phyloP scores from a whole-genome alignment of 2,113 vertebrate species.

The Antennarius striatus region DNA sequence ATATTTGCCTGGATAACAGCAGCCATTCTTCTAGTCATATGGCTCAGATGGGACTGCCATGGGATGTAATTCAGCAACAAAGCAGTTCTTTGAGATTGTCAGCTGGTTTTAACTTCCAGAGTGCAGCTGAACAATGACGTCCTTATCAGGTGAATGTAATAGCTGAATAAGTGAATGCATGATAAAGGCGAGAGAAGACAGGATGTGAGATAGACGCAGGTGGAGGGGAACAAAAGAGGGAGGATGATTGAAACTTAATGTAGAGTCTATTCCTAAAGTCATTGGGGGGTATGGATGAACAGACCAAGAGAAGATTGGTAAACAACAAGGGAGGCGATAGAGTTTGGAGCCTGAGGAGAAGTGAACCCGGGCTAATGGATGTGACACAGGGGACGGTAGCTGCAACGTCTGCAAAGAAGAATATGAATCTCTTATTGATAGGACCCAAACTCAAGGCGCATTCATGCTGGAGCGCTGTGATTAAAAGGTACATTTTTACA shows the following conservation, averaged over 20 bases:
- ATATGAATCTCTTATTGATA: constrained; percentile 37
- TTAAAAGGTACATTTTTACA: constrained; percentile 25
- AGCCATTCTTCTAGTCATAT: background rate
- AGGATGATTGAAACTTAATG: constrained; percentile 42
- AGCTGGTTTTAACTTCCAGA: background rate
- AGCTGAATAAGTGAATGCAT: constrained; percentile 10
- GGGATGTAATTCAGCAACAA: background rate
- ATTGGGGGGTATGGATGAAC: constrained; percentile 49
- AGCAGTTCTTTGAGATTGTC: too few species aligned
- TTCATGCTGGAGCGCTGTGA: constrained; percentile 12
- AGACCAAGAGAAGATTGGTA: constrained; percentile 41
- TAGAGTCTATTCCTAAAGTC: constrained; percentile 50
- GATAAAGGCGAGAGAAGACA: constrained; percentile 28
- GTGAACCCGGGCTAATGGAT: constrained; percentile 24
- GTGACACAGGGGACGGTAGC: background rate
- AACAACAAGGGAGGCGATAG: constrained; percentile 38
- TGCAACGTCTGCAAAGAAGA: constrained; percentile 19
- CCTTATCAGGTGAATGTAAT: constrained; percentile 1
- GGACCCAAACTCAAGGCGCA: background rate
- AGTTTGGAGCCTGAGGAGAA: constrained; percentile 16
- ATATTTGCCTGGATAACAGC: constrained; percentile 3
- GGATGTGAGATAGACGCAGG: constrained; percentile 24
- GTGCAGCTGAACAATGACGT: background rate
- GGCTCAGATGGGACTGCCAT: background rate
- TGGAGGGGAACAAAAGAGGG: constrained; percentile 36